Evolutionary conservation across 2,888 invertebrate species (phyloP).

Genomic region (Cheilosia grossa): DNA sequence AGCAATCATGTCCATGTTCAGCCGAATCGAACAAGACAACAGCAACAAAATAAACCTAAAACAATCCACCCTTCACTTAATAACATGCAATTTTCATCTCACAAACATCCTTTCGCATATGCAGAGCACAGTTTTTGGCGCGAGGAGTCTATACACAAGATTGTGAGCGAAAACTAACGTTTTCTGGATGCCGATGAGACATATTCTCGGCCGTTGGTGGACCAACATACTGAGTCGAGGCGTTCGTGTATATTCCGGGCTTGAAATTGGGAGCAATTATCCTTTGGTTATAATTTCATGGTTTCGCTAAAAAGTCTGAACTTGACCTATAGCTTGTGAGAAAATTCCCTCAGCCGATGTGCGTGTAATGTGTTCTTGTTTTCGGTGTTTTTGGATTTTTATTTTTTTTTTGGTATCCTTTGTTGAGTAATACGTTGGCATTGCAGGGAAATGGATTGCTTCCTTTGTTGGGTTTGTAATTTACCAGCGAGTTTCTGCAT

Average conservation of each 20-base stretch:
- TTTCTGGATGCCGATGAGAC: not conserved
- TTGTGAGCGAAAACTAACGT: slow-evolving; percentile 23
- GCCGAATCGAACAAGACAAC: slow-evolving; percentile 51
- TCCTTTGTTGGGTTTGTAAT: not conserved
- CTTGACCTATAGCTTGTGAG: slow-evolving; percentile 75
- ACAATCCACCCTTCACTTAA: slow-evolving; percentile 73
- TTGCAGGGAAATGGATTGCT: not conserved
- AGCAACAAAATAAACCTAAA: slow-evolving; percentile 31
- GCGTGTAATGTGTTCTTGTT: slow-evolving; percentile 3
- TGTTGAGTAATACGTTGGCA: not conserved
- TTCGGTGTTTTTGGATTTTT: not conserved
- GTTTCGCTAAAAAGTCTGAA: slow-evolving; percentile 60
- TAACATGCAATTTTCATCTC: slow-evolving; percentile 75
- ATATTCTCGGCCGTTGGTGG: not conserved
- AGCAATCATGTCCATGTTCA: slow-evolving; percentile 66
- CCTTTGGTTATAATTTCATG: slow-evolving; percentile 68
- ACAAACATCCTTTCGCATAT: slow-evolving; percentile 62
- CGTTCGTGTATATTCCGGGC: slow-evolving; percentile 26
- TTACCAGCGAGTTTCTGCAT: not conserved
- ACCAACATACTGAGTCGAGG: slow-evolving; percentile 20
- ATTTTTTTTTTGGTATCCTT: not conserved
- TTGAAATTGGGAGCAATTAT: slow-evolving; percentile 63
- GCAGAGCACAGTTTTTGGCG: slow-evolving; percentile 43
- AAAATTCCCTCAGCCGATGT: slow-evolving; percentile 29
- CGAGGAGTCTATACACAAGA: slow-evolving; percentile 7